Base-by-base conservation (phyloP, 2,113 vertebrate species). In the Rhynchomys soricoides region DNA sequence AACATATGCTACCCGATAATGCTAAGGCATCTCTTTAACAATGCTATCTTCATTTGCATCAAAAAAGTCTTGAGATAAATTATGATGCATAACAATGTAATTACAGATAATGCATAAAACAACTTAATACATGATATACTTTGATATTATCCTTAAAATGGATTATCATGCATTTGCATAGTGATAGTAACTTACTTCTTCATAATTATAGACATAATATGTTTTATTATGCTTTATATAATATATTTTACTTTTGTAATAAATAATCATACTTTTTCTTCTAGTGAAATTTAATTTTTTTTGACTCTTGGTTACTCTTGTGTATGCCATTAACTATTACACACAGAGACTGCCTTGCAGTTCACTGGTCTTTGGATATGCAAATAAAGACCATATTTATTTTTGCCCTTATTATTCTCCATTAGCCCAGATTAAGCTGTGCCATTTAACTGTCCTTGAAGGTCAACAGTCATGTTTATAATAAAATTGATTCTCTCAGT, bases 31-130 rank as follows among this genome's bases (percentile, higher is more conserved):
- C 48, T 91, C 66, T 83, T 74, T 50, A 87, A 68, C 29, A 77
- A 45, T 48, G 40, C 43, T 50, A 1, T 87, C 96, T 96, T 93
- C 40, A 66, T 86, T 86, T 93, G 50, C n/a, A 43, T 95, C 83
- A 62, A 92, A 68, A 86, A n/a, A 17, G 59, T 96, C 87, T 81
- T 22, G 7, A 88, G 92, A 92, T 57, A 75, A 74, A 91, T 79
- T 93, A 34, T 45, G 92, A 78, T 83, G 78, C 16, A 91, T 88
- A 31, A 73, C 45, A 79, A 40, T 70, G 90, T 86, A 87, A 73
- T 82, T 89, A 83, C 88, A 59, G 52, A 83, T 50, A 86, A 91
- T 86, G 26, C 68, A 34, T 64, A 45, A 89, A 45, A 83, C 70
- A 83, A 85, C 31, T 94, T 92, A 17, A 37, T 37, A 75, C 4